A percentile compares a stretch with the other conserved stretches of the same genome.
phyloP scores from a whole-genome alignment of 2,888 invertebrate genomes.

The Xanthia icteritia region DNA sequence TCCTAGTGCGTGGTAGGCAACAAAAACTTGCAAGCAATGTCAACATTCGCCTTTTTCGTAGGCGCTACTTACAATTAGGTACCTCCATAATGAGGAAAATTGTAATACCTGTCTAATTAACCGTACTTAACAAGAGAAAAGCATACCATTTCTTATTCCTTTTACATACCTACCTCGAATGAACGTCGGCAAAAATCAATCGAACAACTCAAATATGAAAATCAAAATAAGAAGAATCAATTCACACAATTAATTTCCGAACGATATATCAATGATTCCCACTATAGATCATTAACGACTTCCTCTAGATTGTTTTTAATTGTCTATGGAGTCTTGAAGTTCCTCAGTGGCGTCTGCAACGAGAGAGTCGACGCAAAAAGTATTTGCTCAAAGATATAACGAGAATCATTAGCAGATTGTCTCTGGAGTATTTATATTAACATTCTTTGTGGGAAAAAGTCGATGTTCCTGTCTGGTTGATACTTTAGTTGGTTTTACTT shows the following conservation, averaged over 20 bases:
- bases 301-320: slow-evolving; percentile 64
- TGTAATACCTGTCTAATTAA: slow-evolving; percentile 47
- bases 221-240: slow-evolving; percentile 33
- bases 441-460: slow-evolving; percentile 63
- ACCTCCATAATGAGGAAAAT: slow-evolving; percentile 37
- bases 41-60: slow-evolving; percentile 46
- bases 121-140: slow-evolving; percentile 40
- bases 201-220: slow-evolving; percentile 35
- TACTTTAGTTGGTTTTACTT: slow-evolving; percentile 57
- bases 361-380: slow-evolving; percentile 54
- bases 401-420: slow-evolving; percentile 69
- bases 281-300: slow-evolving; percentile 60
- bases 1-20: not conserved
- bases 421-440: slow-evolving; percentile 64
- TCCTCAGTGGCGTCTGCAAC: slow-evolving; percentile 60
- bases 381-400: slow-evolving; percentile 57
- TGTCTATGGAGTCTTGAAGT: slow-evolving; percentile 58
- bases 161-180: slow-evolving; percentile 1
- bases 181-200: slow-evolving; percentile 43
- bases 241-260: slow-evolving; percentile 61
- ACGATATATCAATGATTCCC: slow-evolving; percentile 55
- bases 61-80: slow-evolving; percentile 16
- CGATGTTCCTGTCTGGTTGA: slow-evolving; percentile 54
- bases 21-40: slow-evolving; percentile 31
- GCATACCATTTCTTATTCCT: slow-evolving; percentile 41